phyloP scores from a whole-genome alignment of 2,888 invertebrate genomes.

The Labia minor region DNA sequence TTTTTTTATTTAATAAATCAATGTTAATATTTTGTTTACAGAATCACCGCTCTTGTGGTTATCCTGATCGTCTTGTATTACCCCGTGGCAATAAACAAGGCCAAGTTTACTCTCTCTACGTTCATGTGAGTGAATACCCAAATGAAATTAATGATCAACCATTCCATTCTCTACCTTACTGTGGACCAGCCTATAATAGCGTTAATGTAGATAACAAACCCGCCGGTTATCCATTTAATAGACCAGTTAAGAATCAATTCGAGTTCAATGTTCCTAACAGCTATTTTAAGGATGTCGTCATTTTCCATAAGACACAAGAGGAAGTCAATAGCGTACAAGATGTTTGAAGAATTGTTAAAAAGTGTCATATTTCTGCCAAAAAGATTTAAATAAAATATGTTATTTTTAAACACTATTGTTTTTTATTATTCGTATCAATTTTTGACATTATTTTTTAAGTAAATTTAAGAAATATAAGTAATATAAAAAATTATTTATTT shows the following conservation, averaged over 20 bases:
- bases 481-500: too few species aligned
- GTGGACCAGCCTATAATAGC: constrained; percentile 45
- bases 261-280: constrained; percentile 45
- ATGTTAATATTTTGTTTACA: too few species aligned
- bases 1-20: not conserved
- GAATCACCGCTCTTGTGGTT: not conserved
- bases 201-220: constrained; percentile 48
- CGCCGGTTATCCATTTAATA: constrained; percentile 65
- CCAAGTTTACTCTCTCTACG: constrained; percentile 30
- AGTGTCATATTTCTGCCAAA: too few species aligned
- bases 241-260: constrained; percentile 43
- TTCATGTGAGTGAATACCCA: constrained; percentile 38
- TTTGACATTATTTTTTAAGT: too few species aligned
- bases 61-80: constrained; percentile 19
- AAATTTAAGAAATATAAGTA: too few species aligned
- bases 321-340: constrained; percentile 22
- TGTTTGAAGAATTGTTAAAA: too few species aligned
- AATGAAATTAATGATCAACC: constrained; percentile 33
- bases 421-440: too few species aligned
- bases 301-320: constrained; percentile 39
- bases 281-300: constrained; percentile 41
- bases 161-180: constrained; percentile 35
- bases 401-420: too few species aligned
- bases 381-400: too few species aligned
- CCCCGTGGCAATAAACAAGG: constrained; percentile 30